Evolutionary conservation across 2,113 vertebrate species (phyloP).

Genomic region (Poeciliopsis turrubarensis): DNA sequence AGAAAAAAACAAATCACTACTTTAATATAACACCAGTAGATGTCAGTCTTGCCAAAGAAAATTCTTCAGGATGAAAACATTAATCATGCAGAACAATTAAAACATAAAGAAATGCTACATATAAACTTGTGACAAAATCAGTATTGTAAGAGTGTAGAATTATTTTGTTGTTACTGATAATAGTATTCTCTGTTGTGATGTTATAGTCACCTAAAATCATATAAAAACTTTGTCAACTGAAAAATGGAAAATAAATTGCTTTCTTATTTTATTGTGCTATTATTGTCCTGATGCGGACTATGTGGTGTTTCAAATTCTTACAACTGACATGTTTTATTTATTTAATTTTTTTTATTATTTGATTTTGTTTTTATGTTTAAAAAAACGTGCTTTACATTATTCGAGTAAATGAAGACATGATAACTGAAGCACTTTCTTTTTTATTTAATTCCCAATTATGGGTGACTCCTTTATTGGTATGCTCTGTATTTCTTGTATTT

Average conservation of each 20-base stretch:
- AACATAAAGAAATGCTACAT: background rate
- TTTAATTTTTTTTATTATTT: no score
- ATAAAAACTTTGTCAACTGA: no score
- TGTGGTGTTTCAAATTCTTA: no score
- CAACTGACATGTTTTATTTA: no score
- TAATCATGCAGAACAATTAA: conserved; percentile 1
- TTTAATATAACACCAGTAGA: conserved; percentile 39
- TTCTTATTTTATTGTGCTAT: no score
- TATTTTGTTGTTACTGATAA: background rate
- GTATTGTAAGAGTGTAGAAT: background rate
- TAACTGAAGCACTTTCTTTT: background rate
- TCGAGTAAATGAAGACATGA: background rate
- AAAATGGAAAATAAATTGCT: no score
- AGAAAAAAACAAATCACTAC: background rate
- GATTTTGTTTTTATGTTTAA: no score
- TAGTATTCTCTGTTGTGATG: background rate
- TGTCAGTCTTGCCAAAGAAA: conserved; percentile 46
- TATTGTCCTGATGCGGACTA: no score
- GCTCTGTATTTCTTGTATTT: background rate
- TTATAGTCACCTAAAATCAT: no score
- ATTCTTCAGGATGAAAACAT: background rate
- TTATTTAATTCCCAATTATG: background rate
- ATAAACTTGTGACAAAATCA: background rate
- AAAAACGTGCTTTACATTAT: no score
- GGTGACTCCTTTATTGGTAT: background rate